Evolutionary conservation across 2,113 vertebrate genomes (phyloP), one percentile per base, ranked within the genome.

Genomic region (Fregata magnificens): DNA sequence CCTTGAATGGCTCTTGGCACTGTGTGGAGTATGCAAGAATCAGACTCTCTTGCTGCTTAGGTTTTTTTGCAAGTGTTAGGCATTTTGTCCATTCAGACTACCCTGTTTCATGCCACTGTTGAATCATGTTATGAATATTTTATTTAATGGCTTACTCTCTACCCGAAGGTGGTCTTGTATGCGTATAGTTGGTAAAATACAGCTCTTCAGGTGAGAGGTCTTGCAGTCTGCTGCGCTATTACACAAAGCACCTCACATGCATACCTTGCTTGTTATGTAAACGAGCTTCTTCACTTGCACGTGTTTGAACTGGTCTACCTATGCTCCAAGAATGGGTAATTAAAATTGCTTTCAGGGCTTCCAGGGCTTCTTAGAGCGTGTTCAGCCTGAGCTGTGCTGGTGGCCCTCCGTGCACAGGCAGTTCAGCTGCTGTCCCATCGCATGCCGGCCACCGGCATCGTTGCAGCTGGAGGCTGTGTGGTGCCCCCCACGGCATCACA

Each of bases 401-500:
- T 15, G 14, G 31, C 67, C 24, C 40, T 66, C 8, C 1, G 9
- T 20, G 31, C 0, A 0, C 32, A 32, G 67, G 38, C 2, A 0
- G 45, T 44, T 66, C 62, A 16, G 50, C n/a, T 55, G 52, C 42
- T 2, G 2, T 32, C 38, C 47, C 5, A 1, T 42, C 0, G 0
- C 4, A 0, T 0, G 6, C 1, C 18, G 6, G 32, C 52, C n/a
- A 15, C n/a, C 0, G 0, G 22, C 17, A 1, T 7, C 1, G 22
- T 79, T 47, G 49, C 0, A 2, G 17, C 45, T 63, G 55, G 21
- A 31, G 25, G 12, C 55, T 0, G 5, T 8, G 50, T 0, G 0
- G 49, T 21, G 45, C 16, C 66, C 42, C 2, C 19, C 0, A 6
- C 0, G 3, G 28, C 42, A 5, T 31, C 9, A 7, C 40, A 5